Percentiles rank a stretch among this genome's conserved stretches.
Evolutionary conservation across 2,113 vertebrate species (phyloP).

Genomic region (Peromyscus leucopus): DNA sequence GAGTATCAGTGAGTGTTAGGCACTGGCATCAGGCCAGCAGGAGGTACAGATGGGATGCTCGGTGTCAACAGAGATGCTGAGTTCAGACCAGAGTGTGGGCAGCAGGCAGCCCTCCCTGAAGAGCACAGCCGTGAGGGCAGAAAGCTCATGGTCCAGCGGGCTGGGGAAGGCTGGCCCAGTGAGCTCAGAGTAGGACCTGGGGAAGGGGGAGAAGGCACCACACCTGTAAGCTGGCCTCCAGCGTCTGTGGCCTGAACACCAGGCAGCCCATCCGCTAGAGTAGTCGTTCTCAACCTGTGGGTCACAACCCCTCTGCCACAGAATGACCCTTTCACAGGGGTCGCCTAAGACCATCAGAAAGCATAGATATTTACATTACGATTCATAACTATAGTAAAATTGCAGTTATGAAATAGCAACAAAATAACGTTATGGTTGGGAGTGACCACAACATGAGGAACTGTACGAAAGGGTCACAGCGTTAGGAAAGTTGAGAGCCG

Average conservation of each 20-base stretch:
- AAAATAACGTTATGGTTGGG: neutral
- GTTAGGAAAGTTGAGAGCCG: neutral
- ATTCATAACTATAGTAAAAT: neutral
- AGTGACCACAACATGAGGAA: neutral
- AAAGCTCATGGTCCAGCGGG: neutral
- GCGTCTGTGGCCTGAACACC: neutral
- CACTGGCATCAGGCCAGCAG: neutral
- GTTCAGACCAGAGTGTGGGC: neutral
- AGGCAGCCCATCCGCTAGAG: neutral
- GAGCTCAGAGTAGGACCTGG: neutral
- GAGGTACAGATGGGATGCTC: neutral
- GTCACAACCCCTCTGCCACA: neutral
- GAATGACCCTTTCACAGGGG: neutral
- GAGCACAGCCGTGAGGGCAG: neutral
- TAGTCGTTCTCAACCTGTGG: neutral
- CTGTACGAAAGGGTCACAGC: no score
- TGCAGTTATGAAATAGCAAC: neutral
- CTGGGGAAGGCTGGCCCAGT: neutral
- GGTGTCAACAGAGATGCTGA: neutral
- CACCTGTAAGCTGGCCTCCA: neutral
- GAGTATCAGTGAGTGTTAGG: neutral
- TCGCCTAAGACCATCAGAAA: neutral
- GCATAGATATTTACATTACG: neutral
- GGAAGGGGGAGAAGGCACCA: neutral
- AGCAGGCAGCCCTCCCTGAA: neutral